These are phyloP conservation scores for Umimayanthus kanabou DNA, from an alignment of 92 coral and sea anemone species.

Conservation along the genomic window DNA sequence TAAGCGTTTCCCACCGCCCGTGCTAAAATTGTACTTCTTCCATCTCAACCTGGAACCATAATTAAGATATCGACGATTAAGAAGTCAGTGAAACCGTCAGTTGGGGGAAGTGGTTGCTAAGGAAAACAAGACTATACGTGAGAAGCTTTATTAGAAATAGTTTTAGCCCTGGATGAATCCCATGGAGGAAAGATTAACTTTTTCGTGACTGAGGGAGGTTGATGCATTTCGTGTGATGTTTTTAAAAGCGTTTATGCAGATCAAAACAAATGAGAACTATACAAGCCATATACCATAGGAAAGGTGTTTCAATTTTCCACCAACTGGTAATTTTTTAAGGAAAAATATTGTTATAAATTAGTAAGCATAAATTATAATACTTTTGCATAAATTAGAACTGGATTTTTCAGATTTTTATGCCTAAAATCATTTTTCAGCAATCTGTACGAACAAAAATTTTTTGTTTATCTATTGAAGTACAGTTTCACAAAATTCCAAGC, in stretches of 20 bases:
- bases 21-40: no score
- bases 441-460: conserved; percentile 1
- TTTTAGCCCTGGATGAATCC: no score
- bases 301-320: background rate
- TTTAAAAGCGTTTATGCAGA: conserved; percentile 1
- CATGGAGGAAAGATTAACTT: no score
- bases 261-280: background rate
- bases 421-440: background rate
- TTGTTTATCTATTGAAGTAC: conserved; percentile 9
- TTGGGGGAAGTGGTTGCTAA: no score
- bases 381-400: conserved; percentile 9
- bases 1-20: no score
- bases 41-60: no score
- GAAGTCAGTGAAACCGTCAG: no score
- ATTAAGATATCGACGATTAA: no score
- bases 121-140: no score
- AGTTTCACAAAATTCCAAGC: conserved; percentile 24
- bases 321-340: background rate
- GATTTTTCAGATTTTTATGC: background rate
- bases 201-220: conserved; percentile 1
- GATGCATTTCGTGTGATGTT: background rate
- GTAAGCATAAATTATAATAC: background rate
- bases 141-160: no score
- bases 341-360: conserved; percentile 1
- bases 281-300: conserved; percentile 16